These are phyloP conservation scores for Pilophorus perplexus DNA, from an alignment of 2,888 invertebrate species.

Conservation along the genomic window DNA sequence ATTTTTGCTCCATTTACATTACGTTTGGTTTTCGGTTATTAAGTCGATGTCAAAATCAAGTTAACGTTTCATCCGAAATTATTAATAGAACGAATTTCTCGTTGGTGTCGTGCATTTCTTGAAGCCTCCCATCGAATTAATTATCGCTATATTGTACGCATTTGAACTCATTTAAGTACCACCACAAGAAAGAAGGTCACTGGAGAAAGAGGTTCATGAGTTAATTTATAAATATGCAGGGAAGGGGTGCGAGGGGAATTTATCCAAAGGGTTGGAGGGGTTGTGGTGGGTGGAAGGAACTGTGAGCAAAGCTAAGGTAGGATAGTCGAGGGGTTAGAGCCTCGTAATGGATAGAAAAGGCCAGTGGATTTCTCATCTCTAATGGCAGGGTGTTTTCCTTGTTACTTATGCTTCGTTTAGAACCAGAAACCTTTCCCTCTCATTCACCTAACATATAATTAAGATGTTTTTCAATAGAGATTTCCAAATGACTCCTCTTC, in stretches of 20 bases:
- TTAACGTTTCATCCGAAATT: too few species aligned
- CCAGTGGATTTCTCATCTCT: conserved; percentile 37
- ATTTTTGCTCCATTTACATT: too few species aligned
- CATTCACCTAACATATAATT: conserved; percentile 40
- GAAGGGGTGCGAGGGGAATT: conserved; percentile 8
- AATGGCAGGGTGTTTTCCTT: conserved; percentile 37
- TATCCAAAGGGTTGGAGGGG: conserved; percentile 6
- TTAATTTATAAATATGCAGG: conserved; percentile 19
- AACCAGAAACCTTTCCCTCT: conserved; percentile 30
- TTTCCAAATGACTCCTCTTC: conserved; percentile 39
- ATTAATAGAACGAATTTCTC: too few species aligned
- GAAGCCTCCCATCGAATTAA: too few species aligned
- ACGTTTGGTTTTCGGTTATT: too few species aligned
- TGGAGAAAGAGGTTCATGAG: too few species aligned
- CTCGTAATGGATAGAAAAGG: conserved; percentile 36
- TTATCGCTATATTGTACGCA: too few species aligned
- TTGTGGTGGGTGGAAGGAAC: neutral
- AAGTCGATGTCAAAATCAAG: too few species aligned
- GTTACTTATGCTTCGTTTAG: conserved; percentile 37
- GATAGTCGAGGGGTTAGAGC: conserved; percentile 10
- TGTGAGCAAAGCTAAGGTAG: neutral
- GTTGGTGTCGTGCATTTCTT: too few species aligned
- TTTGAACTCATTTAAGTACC: too few species aligned
- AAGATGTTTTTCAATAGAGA: conserved; percentile 40
- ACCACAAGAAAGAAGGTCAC: too few species aligned